Evolutionary conservation across 1,140 invertebrate genomes (phyloP).

Genomic region (Drosophila erecta): DNA sequence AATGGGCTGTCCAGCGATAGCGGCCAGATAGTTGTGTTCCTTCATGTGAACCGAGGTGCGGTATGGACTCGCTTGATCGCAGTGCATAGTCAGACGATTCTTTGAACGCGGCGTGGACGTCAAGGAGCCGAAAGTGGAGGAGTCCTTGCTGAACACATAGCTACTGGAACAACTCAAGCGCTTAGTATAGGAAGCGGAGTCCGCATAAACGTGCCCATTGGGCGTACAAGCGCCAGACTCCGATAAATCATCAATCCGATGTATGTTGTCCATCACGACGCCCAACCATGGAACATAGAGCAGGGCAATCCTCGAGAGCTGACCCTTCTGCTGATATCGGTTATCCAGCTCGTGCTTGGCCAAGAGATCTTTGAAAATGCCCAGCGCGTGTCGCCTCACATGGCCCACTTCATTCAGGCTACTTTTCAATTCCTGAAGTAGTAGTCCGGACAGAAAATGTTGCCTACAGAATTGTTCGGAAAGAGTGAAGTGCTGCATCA

Average conservation of each 20-base stretch:
- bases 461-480: slow-evolving; percentile 94
- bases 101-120: slow-evolving; percentile 85
- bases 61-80: slow-evolving; percentile 86
- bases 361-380: slow-evolving; percentile 92
- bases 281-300: slow-evolving; percentile 96
- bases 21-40: slow-evolving; percentile 91
- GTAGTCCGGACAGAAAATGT: slow-evolving; percentile 94
- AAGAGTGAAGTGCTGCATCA: slow-evolving; percentile 87
- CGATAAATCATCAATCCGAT: slow-evolving; percentile 86
- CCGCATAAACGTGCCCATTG: slow-evolving; percentile 82
- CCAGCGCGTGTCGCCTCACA: slow-evolving; percentile 91
- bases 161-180: slow-evolving; percentile 86
- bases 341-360: slow-evolving; percentile 98
- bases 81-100: slow-evolving; percentile 86
- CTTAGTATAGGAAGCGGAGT: slow-evolving; percentile 83
- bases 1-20: slow-evolving; percentile 91
- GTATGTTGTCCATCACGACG: slow-evolving; percentile 93
- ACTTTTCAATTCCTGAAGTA: slow-evolving; percentile 89
- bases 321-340: slow-evolving; percentile 91
- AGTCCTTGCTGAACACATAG: slow-evolving; percentile 84
- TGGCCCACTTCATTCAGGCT: slow-evolving; percentile 93
- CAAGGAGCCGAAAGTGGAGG: slow-evolving; percentile 65
- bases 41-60: slow-evolving; percentile 87
- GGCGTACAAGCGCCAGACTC: slow-evolving; percentile 67
- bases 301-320: slow-evolving; percentile 93